phyloP scores from a whole-genome alignment of 2,797 vertebrate genomes.

The Graptemys geographica region DNA sequence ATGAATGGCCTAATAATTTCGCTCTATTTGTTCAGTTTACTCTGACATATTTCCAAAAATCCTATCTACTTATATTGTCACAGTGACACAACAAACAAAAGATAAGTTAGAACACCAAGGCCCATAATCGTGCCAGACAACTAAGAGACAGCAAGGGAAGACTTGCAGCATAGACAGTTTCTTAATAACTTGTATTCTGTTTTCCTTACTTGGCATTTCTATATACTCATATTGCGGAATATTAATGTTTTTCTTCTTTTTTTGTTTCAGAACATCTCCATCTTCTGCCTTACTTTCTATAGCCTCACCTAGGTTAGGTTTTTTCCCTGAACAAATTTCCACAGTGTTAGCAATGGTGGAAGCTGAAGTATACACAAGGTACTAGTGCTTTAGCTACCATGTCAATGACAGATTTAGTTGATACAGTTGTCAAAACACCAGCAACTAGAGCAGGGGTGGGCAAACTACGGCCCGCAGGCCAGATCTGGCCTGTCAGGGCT shows the following conservation, averaged over 20 bases:
- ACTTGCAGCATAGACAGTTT: no score
- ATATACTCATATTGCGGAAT: background rate
- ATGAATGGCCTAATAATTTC: background rate
- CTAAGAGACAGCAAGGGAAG: no score
- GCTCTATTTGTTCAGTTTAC: background rate
- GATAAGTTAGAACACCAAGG: no score
- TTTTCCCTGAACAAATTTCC: background rate
- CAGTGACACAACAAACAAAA: no score
- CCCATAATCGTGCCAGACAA: no score
- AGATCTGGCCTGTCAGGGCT: no score
- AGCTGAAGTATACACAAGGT: background rate
- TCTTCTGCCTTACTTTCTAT: background rate
- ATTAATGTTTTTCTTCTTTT: background rate
- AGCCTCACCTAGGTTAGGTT: background rate
- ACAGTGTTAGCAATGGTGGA: background rate
- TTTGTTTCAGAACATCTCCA: background rate
- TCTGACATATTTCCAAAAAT: background rate
- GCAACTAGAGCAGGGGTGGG: no score
- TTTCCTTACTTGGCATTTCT: background rate
- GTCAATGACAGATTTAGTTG: rapidly evolving
- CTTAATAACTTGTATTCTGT: background rate
- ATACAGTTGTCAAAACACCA: background rate
- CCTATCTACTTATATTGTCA: background rate
- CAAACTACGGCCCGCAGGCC: no score
- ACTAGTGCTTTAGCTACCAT: background rate